Evolutionary conservation across 1,140 invertebrate genomes (phyloP).

Genomic region (Dufourea novaeangliae): DNA sequence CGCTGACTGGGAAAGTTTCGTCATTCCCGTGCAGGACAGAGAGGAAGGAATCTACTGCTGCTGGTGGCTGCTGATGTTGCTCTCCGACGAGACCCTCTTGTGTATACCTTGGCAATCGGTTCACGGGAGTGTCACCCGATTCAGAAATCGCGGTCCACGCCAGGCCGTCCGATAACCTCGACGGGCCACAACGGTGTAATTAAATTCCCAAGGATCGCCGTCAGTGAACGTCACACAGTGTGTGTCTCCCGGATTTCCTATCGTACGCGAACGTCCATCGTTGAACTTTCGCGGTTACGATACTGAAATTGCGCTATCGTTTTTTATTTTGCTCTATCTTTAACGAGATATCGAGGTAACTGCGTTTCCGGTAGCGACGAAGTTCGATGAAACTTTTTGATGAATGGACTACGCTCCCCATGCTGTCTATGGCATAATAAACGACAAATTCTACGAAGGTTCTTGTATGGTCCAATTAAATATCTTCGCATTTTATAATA

Average conservation of each 20-base stretch:
- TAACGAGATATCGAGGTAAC: neutral
- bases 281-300: neutral
- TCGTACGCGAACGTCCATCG: neutral
- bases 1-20: constrained; percentile 73
- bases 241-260: neutral
- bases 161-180: constrained; percentile 3
- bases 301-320: neutral
- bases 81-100: neutral
- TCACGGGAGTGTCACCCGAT: neutral
- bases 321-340: too few species aligned
- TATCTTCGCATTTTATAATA: too few species aligned
- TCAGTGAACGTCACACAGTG: neutral
- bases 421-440: too few species aligned
- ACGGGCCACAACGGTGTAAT: neutral
- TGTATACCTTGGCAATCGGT: constrained; percentile 23
- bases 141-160: constrained; percentile 29
- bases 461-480: neutral
- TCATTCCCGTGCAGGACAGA: constrained; percentile 58
- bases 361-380: neutral
- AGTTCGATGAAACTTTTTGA: neutral
- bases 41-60: constrained; percentile 29
- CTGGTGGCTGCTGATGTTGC: constrained; percentile 46
- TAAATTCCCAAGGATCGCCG: constrained; percentile 30
- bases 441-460: too few species aligned
- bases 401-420: too few species aligned